These are phyloP conservation scores for Epiblema foenella DNA, from an alignment of 2,888 invertebrate genomes.

Conservation along the genomic window DNA sequence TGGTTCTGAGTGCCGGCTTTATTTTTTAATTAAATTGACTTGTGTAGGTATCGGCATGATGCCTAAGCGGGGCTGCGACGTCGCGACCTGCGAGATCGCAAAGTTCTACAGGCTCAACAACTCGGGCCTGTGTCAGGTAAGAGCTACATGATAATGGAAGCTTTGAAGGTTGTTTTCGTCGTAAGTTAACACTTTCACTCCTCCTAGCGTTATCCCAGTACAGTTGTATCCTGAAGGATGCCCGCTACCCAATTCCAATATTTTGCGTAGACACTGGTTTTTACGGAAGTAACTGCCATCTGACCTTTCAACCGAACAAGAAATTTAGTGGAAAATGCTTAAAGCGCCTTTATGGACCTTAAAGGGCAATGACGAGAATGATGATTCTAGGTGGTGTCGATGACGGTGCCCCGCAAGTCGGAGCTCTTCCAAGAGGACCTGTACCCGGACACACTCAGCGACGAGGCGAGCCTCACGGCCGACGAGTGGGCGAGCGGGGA, in stretches of 20 bases:
- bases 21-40: neutral
- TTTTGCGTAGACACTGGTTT: no score
- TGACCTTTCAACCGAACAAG: no score
- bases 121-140: constrained; percentile 95
- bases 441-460: constrained; percentile 97
- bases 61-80: constrained; percentile 99
- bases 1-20: no score
- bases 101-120: constrained; percentile 98
- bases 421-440: constrained; percentile 99
- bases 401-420: constrained; percentile 99
- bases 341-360: no score
- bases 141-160: neutral
- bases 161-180: neutral
- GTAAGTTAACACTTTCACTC: no score
- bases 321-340: no score
- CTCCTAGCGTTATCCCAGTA: no score
- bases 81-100: constrained; percentile 96
- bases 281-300: no score
- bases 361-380: no score
- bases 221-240: no score
- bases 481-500: constrained; percentile 97
- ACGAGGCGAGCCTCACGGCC: constrained; percentile 94
- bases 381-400: constrained; percentile 89
- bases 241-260: no score
- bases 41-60: constrained; percentile 93